Evolutionary conservation across 35 echinoderm and acorn worm genomes (phyloP).

Genomic region (Heliocidaris erythrogramma): DNA sequence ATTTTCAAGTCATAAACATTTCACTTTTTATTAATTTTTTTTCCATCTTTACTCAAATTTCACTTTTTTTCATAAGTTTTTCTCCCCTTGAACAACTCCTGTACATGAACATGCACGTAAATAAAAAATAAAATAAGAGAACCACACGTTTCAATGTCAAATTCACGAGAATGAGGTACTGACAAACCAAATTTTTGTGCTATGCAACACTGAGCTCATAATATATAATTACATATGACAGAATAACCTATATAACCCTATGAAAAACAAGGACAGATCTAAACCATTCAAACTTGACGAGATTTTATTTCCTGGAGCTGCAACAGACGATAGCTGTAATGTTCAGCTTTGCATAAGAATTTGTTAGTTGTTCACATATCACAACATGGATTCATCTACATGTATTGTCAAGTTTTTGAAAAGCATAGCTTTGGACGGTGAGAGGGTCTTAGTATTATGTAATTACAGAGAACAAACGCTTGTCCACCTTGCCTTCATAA

Average conservation of each 20-base stretch:
- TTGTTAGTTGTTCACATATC: too few species aligned
- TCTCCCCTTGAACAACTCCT: conserved; percentile 29
- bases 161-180: conserved; percentile 29
- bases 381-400: too few species aligned
- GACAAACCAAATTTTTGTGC: background rate
- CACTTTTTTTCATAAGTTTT: conserved; percentile 35
- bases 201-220: background rate
- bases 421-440: too few species aligned
- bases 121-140: conserved; percentile 31
- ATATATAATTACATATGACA: background rate
- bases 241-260: too few species aligned
- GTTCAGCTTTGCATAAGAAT: too few species aligned
- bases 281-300: background rate
- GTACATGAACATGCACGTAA: conserved; percentile 51
- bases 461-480: too few species aligned
- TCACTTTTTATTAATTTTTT: conserved; percentile 40
- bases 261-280: too few species aligned
- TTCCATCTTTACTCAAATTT: conserved; percentile 20
- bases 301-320: background rate
- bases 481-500: too few species aligned
- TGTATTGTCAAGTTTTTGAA: too few species aligned
- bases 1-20: conserved; percentile 42
- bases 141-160: conserved; percentile 26
- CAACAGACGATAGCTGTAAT: too few species aligned
- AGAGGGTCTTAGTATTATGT: too few species aligned